phyloP scores from a whole-genome alignment of 2,888 invertebrate genomes.

The Limnephilus lunatus region DNA sequence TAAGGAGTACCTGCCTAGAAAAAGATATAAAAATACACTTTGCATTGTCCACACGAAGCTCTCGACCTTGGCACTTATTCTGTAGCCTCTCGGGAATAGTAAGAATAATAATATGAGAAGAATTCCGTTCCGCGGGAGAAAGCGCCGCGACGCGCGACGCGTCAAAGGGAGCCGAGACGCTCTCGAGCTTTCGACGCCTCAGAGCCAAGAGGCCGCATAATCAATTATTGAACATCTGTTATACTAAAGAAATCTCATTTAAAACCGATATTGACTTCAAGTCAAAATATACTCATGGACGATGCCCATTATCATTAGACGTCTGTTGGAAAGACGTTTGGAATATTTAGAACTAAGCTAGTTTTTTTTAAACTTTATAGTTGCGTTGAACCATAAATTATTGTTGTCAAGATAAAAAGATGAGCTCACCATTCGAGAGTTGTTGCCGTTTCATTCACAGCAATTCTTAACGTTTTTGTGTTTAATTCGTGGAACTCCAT shows the following conservation, averaged over 20 bases:
- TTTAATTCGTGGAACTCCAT: too few relatives aligned
- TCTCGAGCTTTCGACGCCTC: not conserved
- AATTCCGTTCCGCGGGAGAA: not conserved
- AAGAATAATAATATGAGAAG: not conserved
- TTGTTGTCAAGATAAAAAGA: not conserved
- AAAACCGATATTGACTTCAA: not conserved
- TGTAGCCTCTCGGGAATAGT: not conserved
- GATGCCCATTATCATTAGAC: not conserved
- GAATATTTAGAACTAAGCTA: not conserved
- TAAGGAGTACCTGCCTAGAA: not conserved
- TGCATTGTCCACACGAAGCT: conserved; percentile 2
- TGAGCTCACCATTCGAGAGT: not conserved
- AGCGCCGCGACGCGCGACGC: conserved; percentile 14
- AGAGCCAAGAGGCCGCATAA: not conserved
- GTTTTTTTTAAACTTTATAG: not conserved
- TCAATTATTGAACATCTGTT: not conserved
- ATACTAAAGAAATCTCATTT: not conserved
- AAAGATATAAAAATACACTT: not conserved
- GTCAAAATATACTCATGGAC: not conserved
- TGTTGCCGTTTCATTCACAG: not conserved
- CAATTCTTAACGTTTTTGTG: too few relatives aligned
- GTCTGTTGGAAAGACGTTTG: not conserved
- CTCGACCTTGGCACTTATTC: conserved; percentile 30
- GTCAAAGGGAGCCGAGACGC: conserved; percentile 6
- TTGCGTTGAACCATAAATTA: not conserved